Evolutionary conservation across 2,888 invertebrate genomes (phyloP).

Genomic region (Encarsia formosa): DNA sequence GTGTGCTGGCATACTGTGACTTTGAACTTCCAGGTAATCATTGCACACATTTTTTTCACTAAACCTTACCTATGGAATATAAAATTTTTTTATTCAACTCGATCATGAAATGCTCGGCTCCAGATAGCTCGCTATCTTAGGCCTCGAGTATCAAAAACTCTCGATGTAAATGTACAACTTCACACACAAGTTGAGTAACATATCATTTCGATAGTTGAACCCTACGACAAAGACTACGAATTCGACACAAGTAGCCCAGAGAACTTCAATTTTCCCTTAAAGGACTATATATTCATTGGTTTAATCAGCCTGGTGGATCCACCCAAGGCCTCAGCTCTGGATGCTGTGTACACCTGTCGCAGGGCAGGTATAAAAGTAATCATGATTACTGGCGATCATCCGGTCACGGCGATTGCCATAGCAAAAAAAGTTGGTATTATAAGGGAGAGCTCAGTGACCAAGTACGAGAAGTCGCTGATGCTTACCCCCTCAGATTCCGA

Average conservation of each 20-base stretch:
- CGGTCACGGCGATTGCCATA: conserved; percentile 73
- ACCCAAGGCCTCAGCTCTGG: conserved; percentile 60
- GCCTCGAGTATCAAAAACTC: too few relatives aligned
- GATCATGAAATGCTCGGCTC: too few relatives aligned
- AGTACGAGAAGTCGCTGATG: conserved; percentile 65
- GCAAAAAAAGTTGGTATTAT: conserved; percentile 72
- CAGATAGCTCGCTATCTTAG: too few relatives aligned
- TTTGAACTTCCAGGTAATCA: conserved; percentile 55
- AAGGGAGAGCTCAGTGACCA: conserved; percentile 56
- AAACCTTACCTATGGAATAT: too few relatives aligned
- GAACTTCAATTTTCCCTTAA: conserved; percentile 64
- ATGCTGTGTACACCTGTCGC: conserved; percentile 66
- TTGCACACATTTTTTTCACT: too few relatives aligned
- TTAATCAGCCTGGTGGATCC: conserved; percentile 64
- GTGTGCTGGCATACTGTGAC: conserved; percentile 82
- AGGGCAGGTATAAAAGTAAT: conserved; percentile 74
- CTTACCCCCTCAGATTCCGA: conserved; percentile 41
- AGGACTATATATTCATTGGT: conserved; percentile 61
- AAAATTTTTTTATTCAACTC: too few relatives aligned
- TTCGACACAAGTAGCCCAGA: conserved; percentile 50
- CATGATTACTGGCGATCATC: conserved; percentile 83
- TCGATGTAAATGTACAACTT: too few relatives aligned
- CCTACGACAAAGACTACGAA: conserved; percentile 34
- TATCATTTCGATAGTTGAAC: too few relatives aligned
- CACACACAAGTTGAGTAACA: too few relatives aligned